Evolutionary conservation across 2,797 vertebrate species (phyloP), one percentile per base, ranked within the genome.

Genomic region (Bufotes viridis): DNA sequence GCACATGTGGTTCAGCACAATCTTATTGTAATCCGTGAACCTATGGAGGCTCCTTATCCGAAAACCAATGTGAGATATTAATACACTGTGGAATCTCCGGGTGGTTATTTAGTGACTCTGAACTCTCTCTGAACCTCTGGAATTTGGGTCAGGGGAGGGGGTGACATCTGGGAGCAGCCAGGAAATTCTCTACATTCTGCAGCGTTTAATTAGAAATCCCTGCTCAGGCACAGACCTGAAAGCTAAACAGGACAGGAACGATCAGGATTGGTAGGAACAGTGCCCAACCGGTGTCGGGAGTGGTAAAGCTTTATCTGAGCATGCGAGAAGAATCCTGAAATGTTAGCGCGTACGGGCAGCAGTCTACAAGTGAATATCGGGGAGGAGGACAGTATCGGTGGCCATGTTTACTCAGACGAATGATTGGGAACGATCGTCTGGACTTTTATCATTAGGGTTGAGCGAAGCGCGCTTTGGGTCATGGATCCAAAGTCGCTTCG

Each of bases 141-240:
- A 69, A 83, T 79, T 83, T 76, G 61, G 61, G 74, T 26, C 72
- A 69, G 26, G 81, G 67, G 79, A 70, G 70, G 24, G 14, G 81
- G 61, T 20, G 69, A 57, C 69, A 34, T 53, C 22, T 24, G 79
- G 51, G 51, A 83, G 70, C 72, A 58, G 87, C 87, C 81, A 83
- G 81, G 81, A 83, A 87, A 78, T 87, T 87, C 87, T 78, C 72
- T 9, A 42, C 87, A 87, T 87, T 87, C 81, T 67, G 60, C 24
- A 78, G 42, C 15, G 70, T n/a, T 82, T 76, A 65, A 76, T 87
- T 82, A 78, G 87, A 83, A 78, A 87, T 78, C 60, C 60, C 81
- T 22, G 61, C 81, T 78, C 34, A 53, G 78, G 14, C 14, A 18
- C 53, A 76, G 58, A 51, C 55, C 53, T 74, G 65, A 49, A 26